Percentiles rank a stretch among this genome's conserved stretches.
Conservation (phyloP, 2,797 vertebrate genomes). For the Apodemus agrarius region DNA sequence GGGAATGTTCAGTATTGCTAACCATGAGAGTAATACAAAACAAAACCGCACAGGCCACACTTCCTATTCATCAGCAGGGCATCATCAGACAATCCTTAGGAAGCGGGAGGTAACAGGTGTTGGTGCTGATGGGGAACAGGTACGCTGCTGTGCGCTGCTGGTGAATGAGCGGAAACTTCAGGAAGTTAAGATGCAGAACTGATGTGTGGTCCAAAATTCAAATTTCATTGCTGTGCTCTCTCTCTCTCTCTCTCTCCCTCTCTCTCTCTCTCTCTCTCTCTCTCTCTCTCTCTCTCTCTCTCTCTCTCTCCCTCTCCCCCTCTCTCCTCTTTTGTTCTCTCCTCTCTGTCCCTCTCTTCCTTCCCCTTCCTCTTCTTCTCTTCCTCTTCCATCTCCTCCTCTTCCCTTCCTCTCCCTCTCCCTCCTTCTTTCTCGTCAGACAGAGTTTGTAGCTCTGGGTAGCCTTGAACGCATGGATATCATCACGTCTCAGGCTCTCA, state of each 20-base stretch:
- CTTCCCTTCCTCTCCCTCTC: not conserved
- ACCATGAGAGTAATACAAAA: not conserved
- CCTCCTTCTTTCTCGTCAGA: not conserved
- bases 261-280: too few relatives aligned
- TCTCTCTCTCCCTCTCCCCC: not conserved
- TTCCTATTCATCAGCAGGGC: not conserved
- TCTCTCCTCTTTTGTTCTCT: too few relatives aligned
- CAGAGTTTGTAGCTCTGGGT: not conserved
- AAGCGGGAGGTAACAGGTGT: not conserved
- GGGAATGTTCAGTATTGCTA: not conserved
- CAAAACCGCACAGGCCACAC: not conserved
- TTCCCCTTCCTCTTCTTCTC: fast-evolving
- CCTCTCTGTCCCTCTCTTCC: fast-evolving
- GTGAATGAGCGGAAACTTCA: not conserved
- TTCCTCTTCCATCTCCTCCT: not conserved
- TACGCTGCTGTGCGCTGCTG: not conserved
- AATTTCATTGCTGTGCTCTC: not conserved
- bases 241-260: too few relatives aligned
- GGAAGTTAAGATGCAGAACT: not conserved
- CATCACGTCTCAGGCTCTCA: not conserved
- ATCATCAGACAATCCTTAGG: not conserved
- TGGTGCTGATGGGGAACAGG: not conserved
- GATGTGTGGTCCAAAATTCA: not conserved
- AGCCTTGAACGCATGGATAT: not conserved
- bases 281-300: fast-evolving